Evolutionary conservation across 2,797 vertebrate species (phyloP), one percentile per base, ranked within the genome.

Genomic region (Phataginus tricuspis): DNA sequence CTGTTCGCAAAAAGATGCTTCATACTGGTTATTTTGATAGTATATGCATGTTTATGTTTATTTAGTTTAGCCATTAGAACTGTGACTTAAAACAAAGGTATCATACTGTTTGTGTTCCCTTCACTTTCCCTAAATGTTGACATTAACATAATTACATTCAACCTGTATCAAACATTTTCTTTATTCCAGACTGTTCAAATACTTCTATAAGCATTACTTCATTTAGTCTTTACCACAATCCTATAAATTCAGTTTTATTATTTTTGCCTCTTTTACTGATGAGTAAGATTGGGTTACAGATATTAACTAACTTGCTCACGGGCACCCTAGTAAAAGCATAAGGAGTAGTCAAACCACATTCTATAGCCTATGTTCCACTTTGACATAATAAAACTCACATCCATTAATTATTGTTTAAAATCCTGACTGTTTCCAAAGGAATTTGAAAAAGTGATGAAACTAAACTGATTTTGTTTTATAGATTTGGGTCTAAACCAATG

Each of bases 331-430:
- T 57, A 78, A 94, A 86, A 87, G 2, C 10, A 74, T 61, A 18
- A 37, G 2, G 68, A 34, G 16, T 9, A 37, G 57, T 84, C 34
- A 79, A 72, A 83, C 5, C 25, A 59, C n/a, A 45, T 89, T 89
- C 39, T 31, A 27, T 25, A 25, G 13, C 27, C 14, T 61, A n/a
- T 0, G 16, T 18, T 64, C 14, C 21, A 77, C 14, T 29, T 59
- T 61, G 21, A 27, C 55, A 45, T 59, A 15, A 51, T 53, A 59
- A 80, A 90, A 51, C 4, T 82, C 10, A 53, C 1, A 29, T 37
- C 18, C 23, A 66, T 34, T 42, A 25, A 71, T 84, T 94, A 64
- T 86, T 91, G 45, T 63, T 96, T 83, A 69, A 94, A 74, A 90
- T 42, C 15, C 9, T 69, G 4, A 3, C 2, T 49, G 18, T 89